These are phyloP conservation scores for Phasianus colchicus DNA, from an alignment of 2,113 vertebrate species.

Conservation along the genomic window DNA sequence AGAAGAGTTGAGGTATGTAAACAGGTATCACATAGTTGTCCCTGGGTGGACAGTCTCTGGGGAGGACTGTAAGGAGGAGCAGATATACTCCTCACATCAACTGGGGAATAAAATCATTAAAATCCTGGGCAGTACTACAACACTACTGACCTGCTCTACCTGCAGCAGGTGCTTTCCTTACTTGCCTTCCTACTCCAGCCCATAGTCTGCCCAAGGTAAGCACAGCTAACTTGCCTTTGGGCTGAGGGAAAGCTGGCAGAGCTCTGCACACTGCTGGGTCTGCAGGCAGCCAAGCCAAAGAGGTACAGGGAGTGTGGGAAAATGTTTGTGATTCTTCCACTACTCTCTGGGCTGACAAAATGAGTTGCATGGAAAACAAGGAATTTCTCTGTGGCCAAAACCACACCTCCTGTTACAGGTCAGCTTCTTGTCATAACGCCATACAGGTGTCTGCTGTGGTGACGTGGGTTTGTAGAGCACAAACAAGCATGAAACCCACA, in stretches of 20 bases:
- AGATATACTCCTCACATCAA: background rate
- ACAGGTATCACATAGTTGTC: background rate
- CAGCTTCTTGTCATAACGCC: background rate
- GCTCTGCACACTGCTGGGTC: background rate
- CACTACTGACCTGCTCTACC: background rate
- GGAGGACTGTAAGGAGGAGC: background rate
- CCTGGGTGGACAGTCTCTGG: background rate
- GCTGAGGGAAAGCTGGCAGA: background rate
- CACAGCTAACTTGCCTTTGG: fast-evolving
- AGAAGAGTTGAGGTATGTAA: background rate
- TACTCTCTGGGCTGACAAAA: background rate
- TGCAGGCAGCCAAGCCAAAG: background rate
- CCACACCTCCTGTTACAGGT: background rate
- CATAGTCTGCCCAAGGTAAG: background rate
- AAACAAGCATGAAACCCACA: background rate
- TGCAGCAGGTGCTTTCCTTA: background rate
- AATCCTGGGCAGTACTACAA: background rate
- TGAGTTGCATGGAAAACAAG: background rate
- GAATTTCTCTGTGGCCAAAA: background rate
- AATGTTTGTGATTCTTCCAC: background rate
- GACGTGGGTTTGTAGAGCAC: fast-evolving
- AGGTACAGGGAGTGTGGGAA: background rate
- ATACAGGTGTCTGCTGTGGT: background rate
- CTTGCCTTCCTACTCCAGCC: background rate
- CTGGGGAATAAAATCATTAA: background rate